Conservation (phyloP, 2,113 vertebrate genomes). For the Butorides virescens region DNA sequence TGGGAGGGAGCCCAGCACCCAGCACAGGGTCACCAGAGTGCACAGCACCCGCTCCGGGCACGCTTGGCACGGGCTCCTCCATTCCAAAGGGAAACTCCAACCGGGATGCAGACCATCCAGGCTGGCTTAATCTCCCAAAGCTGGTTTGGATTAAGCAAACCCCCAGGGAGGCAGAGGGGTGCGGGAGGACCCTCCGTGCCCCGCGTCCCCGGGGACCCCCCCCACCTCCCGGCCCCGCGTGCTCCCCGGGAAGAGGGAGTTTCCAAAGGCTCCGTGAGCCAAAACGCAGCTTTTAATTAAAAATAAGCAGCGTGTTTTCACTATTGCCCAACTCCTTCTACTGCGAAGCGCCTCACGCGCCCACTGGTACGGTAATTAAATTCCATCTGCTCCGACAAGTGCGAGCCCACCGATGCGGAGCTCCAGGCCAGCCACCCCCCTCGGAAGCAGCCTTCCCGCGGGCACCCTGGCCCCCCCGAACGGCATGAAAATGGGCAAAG, state of each 20-base stretch:
- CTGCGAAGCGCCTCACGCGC: accelerated
- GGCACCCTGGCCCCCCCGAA: constrained; percentile 13
- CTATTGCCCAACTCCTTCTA: not conserved
- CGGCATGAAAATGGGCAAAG: not conserved
- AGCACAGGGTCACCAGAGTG: not conserved
- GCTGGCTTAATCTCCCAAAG: not conserved
- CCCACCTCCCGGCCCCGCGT: accelerated
- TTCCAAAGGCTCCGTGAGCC: accelerated
- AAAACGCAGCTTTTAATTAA: not conserved
- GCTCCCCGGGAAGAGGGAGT: not conserved
- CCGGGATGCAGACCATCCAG: accelerated
- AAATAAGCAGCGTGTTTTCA: not conserved
- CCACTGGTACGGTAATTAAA: not conserved
- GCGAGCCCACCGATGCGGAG: not conserved
- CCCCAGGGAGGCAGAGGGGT: not conserved
- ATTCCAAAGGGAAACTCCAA: not conserved
- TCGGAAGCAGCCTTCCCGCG: not conserved
- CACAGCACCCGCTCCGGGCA: too few relatives aligned
- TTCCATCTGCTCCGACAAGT: constrained; percentile 27
- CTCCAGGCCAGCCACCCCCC: not conserved
- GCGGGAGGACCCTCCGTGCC: not conserved
- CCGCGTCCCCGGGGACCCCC: accelerated
- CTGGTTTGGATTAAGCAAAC: not conserved
- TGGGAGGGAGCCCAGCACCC: not conserved
- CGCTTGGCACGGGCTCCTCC: not conserved